Conservation (phyloP, 2,888 invertebrate species). For the Eristalinus sepulchralis region DNA sequence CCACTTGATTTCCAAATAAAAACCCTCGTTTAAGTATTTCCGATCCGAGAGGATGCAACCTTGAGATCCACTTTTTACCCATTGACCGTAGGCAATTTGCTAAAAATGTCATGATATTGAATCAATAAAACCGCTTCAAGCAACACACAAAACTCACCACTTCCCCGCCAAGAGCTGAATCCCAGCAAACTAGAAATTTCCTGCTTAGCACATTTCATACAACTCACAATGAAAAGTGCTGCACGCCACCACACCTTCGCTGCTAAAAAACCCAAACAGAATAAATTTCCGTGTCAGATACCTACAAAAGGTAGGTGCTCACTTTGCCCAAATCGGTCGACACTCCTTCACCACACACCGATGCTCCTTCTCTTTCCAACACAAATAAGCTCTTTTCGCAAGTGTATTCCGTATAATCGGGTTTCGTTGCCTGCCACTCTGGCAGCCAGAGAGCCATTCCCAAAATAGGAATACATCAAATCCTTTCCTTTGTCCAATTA, state of each 20-base stretch:
- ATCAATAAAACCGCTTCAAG: not conserved
- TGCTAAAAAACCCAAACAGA: conserved; percentile 24
- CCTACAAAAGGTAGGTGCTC: conserved; percentile 1
- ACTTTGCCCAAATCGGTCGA: not conserved
- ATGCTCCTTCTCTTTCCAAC: not conserved
- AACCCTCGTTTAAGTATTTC: too few species aligned
- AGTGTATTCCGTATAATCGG: conserved; percentile 11
- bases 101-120: not conserved
- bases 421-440: not conserved
- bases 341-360: not conserved
- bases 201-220: conserved; percentile 11
- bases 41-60: not conserved
- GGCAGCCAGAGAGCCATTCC: not conserved
- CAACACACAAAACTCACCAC: not conserved
- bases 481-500: conserved; percentile 27
- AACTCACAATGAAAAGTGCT: conserved; percentile 20
- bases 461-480: not conserved
- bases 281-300: conserved; percentile 22
- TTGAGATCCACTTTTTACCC: not conserved
- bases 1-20: too few species aligned
- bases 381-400: conserved; percentile 1
- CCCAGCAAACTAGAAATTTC: not conserved
- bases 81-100: not conserved
- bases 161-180: not conserved
- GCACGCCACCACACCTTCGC: conserved; percentile 26